These are phyloP conservation scores for Coleophora flavipennella DNA, from an alignment of 2,888 invertebrate genomes.

Conservation along the genomic window DNA sequence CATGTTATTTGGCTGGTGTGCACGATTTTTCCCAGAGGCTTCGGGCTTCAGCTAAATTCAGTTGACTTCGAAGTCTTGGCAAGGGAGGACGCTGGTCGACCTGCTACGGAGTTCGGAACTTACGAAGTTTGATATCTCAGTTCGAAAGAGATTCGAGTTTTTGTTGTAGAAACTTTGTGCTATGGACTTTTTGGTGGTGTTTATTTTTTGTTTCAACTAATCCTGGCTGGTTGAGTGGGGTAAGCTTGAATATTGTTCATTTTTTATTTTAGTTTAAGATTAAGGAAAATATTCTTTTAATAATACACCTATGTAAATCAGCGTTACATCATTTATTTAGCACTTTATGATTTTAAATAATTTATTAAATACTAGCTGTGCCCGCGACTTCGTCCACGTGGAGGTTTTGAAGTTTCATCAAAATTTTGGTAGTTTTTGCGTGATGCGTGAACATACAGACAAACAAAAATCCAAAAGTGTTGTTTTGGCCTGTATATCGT, in stretches of 20 bases:
- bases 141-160: conserved; percentile 1
- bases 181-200: conserved; percentile 3
- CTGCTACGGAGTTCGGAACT: conserved; percentile 10
- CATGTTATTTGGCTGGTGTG: conserved; percentile 25
- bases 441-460: too few species aligned
- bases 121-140: conserved; percentile 27
- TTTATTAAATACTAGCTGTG: too few species aligned
- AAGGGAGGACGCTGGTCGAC: conserved; percentile 25
- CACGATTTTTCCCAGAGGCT: conserved; percentile 25
- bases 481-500: too few species aligned
- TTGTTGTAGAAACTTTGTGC: conserved; percentile 1
- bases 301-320: too few species aligned
- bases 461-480: too few species aligned
- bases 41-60: conserved; percentile 26
- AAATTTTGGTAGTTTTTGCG: too few species aligned
- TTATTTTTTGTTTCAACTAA: background rate
- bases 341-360: too few species aligned
- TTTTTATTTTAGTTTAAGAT: too few species aligned
- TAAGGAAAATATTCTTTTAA: too few species aligned
- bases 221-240: background rate
- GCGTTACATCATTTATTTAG: too few species aligned
- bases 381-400: too few species aligned
- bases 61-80: conserved; percentile 31
- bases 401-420: too few species aligned
- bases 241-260: background rate